Evolutionary conservation across 2,797 vertebrate genomes (phyloP).

Genomic region (Brotula barbata): DNA sequence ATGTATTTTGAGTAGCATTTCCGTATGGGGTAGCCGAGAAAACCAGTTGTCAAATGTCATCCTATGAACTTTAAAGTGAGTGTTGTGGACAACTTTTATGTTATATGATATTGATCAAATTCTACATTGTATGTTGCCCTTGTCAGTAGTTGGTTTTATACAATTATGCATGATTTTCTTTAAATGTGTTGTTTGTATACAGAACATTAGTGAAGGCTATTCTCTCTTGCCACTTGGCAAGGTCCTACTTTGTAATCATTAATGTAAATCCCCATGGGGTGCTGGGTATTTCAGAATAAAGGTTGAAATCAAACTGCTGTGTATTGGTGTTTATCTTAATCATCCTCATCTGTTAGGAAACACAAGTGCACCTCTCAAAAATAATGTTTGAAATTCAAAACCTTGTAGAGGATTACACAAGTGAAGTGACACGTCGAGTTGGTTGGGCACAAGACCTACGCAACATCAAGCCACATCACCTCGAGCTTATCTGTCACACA

Average conservation of each 20-base stretch:
- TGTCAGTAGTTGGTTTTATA: constrained; percentile 60
- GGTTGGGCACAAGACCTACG: no score
- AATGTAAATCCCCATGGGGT: constrained; percentile 66
- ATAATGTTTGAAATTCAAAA: no score
- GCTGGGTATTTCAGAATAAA: constrained; percentile 70
- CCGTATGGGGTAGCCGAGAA: neutral
- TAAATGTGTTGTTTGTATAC: constrained; percentile 52
- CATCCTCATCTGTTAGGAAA: neutral
- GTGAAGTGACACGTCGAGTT: no score
- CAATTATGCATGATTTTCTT: constrained; percentile 58
- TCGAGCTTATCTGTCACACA: no score
- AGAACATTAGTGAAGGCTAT: constrained; percentile 62
- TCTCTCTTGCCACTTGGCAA: constrained; percentile 60
- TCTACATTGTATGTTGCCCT: constrained; percentile 36
- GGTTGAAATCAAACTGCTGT: constrained; percentile 42
- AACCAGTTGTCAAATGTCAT: constrained; percentile 4
- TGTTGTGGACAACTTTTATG: constrained; percentile 23
- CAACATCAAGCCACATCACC: no score
- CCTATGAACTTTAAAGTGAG: neutral
- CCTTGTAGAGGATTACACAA: no score
- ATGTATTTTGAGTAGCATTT: constrained; percentile 21
- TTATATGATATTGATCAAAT: constrained; percentile 15
- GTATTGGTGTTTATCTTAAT: constrained; percentile 6
- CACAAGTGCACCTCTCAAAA: neutral
- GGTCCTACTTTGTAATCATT: constrained; percentile 58